A percentile compares a stretch with the other conserved stretches of the same genome.
phyloP scores from a whole-genome alignment of 2,888 invertebrate species.

The Lithophane ornitopus region DNA sequence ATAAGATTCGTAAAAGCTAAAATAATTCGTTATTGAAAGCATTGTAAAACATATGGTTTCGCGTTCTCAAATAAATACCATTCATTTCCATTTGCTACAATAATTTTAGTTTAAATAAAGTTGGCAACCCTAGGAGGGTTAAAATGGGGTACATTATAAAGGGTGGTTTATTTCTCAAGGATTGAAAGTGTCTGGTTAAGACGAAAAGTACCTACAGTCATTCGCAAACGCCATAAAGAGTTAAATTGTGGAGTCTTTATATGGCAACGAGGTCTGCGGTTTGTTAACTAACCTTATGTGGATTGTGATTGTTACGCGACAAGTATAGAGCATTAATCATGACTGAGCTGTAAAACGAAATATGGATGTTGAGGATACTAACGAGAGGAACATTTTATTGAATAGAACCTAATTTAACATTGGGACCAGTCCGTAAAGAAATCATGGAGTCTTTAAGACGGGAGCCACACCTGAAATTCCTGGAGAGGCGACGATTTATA shows the following conservation, averaged over 20 bases:
- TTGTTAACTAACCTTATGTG: slow-evolving; percentile 32
- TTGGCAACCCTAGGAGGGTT: slow-evolving; percentile 12
- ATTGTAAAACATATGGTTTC: no score
- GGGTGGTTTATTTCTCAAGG: slow-evolving; percentile 31
- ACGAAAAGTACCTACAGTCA: slow-evolving; percentile 46
- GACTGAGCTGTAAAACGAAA: slow-evolving; percentile 32
- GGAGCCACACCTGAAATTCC: not conserved
- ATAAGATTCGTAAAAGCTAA: not conserved
- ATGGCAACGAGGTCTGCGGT: slow-evolving; percentile 48
- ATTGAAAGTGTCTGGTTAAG: slow-evolving; percentile 25
- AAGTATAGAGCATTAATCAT: slow-evolving; percentile 51
- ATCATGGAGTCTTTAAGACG: not conserved
- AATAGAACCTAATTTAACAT: not conserved
- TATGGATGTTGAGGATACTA: slow-evolving; percentile 39
- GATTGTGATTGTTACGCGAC: slow-evolving; percentile 53
- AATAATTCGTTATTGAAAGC: not conserved
- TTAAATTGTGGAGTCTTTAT: slow-evolving; percentile 31
- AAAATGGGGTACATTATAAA: slow-evolving; percentile 22
- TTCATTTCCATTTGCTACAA: not conserved
- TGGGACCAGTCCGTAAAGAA: not conserved
- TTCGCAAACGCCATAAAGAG: slow-evolving; percentile 18
- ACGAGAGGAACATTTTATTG: slow-evolving; percentile 27
- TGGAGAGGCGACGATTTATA: not conserved
- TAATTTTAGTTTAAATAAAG: not conserved
- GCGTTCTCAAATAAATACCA: no score